Percentiles rank a stretch among this genome's conserved stretches.
Evolutionary conservation across 2,797 vertebrate genomes (phyloP).

Genomic region (Anabas testudineus): DNA sequence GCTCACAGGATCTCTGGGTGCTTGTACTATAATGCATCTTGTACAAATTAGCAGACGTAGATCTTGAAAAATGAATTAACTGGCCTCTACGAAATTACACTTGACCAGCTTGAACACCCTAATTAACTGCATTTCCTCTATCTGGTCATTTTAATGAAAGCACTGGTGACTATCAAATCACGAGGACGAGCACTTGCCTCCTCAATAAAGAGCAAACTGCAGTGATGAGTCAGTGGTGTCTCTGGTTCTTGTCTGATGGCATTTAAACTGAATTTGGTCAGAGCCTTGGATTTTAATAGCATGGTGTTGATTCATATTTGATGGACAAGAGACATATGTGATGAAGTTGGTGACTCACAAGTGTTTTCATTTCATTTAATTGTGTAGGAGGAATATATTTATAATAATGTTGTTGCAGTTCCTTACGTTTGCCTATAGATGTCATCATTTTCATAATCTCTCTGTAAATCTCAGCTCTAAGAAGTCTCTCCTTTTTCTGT

Average conservation of each 20-base stretch:
- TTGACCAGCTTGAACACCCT: conserved; percentile 13
- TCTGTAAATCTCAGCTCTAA: conserved; percentile 4
- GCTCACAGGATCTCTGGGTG: background rate
- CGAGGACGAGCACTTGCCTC: conserved; percentile 6
- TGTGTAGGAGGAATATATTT: conserved; percentile 9
- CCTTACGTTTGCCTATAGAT: conserved; percentile 20
- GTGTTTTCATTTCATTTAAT: conserved; percentile 3
- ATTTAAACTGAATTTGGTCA: conserved; percentile 28
- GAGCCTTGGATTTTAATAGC: conserved; percentile 3
- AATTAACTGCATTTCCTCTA: conserved; percentile 20
- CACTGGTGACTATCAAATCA: conserved; percentile 13
- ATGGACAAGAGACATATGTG: background rate
- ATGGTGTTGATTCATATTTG: background rate
- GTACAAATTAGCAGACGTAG: background rate
- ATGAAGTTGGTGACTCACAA: conserved; percentile 10
- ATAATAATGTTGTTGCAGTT: background rate
- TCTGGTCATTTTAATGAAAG: background rate
- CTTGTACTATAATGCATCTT: background rate
- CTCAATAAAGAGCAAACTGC: conserved; percentile 23
- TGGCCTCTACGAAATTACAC: conserved; percentile 16
- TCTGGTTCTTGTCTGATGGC: conserved; percentile 12
- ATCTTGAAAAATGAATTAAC: background rate
- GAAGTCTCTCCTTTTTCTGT: background rate
- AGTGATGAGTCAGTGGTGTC: conserved; percentile 25
- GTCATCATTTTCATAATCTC: conserved; percentile 8